Evolutionary conservation across 2,113 vertebrate genomes (phyloP).

Genomic region (Antennarius striatus): DNA sequence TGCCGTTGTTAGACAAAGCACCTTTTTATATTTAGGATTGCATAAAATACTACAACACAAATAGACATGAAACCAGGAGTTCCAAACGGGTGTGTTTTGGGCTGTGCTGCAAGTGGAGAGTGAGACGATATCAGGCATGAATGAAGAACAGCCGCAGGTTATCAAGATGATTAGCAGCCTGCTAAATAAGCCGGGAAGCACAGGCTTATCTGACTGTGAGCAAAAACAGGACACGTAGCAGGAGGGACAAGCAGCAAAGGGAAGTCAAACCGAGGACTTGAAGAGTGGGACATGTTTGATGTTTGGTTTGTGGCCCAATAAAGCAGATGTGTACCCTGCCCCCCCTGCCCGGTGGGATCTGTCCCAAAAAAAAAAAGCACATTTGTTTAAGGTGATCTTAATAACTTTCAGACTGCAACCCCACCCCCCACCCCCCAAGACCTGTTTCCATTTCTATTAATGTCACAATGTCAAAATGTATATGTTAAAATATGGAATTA

Average conservation of each 20-base stretch:
- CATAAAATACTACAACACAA: background rate
- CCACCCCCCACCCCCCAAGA: too few relatives aligned
- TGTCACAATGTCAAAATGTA: too few relatives aligned
- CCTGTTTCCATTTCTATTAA: too few relatives aligned
- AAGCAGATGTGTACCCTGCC: slow-evolving; percentile 6
- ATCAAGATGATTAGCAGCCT: slow-evolving; percentile 16
- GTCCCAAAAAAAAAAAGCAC: background rate
- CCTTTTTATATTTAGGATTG: background rate
- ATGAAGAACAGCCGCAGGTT: slow-evolving; percentile 16
- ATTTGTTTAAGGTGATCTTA: background rate
- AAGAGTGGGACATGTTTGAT: slow-evolving; percentile 11
- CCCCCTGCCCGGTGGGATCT: background rate
- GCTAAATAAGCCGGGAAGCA: slow-evolving; percentile 7
- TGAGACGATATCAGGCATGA: background rate
- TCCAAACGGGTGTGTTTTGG: background rate
- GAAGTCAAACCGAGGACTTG: slow-evolving; percentile 5
- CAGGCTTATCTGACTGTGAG: background rate
- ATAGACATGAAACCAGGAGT: background rate
- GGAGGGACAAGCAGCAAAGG: background rate
- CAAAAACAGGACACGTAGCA: slow-evolving; percentile 26
- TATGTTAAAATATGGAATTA: too few relatives aligned
- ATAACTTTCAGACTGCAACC: background rate
- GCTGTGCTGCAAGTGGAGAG: background rate
- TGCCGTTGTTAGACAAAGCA: background rate
- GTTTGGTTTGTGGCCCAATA: slow-evolving; percentile 11